phyloP scores from a whole-genome alignment of 2,797 vertebrate genomes.

The Sphenodon punctatus region DNA sequence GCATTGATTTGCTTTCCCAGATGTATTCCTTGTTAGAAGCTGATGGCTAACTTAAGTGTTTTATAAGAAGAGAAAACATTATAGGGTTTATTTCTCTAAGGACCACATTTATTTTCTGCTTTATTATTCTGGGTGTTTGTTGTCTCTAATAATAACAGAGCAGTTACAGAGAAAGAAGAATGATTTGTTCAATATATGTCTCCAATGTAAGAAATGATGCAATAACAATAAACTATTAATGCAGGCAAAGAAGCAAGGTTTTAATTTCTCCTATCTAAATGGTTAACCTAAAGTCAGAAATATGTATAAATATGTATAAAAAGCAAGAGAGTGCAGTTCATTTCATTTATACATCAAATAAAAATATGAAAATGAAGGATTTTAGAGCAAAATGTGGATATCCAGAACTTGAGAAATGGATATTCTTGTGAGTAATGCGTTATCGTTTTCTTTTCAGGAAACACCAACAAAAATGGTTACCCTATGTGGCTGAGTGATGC shows the following conservation, averaged over 20 bases:
- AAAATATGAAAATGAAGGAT: background rate
- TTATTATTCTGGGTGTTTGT: background rate
- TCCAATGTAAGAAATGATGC: slow-evolving; percentile 26
- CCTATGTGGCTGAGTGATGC: too few species aligned
- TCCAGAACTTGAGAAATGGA: background rate
- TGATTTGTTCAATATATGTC: slow-evolving; percentile 16
- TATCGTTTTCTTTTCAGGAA: background rate
- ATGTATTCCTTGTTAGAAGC: slow-evolving; percentile 9
- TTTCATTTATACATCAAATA: slow-evolving; percentile 7
- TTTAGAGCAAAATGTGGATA: background rate
- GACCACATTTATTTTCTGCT: slow-evolving; percentile 33
- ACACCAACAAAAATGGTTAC: background rate
- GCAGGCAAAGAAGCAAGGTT: slow-evolving; percentile 46
- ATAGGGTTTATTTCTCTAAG: slow-evolving; percentile 33
- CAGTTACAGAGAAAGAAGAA: slow-evolving; percentile 35
- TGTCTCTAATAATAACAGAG: slow-evolving; percentile 45
- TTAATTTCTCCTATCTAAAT: slow-evolving; percentile 1
- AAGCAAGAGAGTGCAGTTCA: slow-evolving; percentile 29
- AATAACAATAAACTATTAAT: slow-evolving; percentile 63
- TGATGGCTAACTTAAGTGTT: slow-evolving; percentile 25
- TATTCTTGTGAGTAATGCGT: background rate
- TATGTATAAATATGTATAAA: background rate
- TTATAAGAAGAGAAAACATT: slow-evolving; percentile 36
- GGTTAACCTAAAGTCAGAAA: slow-evolving; percentile 28
- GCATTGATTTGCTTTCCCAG: slow-evolving; percentile 43